Evolutionary conservation across 2,888 invertebrate species (phyloP).

Genomic region (Lucinisca nassula): DNA sequence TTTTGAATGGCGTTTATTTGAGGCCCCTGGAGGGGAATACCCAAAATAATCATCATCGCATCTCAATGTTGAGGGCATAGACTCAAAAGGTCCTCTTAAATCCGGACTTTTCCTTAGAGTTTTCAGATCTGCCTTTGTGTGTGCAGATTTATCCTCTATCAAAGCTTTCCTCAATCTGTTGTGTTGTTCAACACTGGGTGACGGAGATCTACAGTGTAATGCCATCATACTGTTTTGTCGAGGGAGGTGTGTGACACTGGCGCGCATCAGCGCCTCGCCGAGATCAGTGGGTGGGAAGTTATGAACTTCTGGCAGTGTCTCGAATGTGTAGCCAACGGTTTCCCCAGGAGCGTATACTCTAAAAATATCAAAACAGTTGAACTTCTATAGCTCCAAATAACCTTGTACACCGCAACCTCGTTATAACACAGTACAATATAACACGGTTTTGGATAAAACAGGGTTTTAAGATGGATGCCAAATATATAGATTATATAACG

Average conservation of each 20-base stretch:
- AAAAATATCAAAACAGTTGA: conserved; percentile 43
- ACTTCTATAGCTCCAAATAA: too few relatives aligned
- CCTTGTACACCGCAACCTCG: too few relatives aligned
- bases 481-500: too few relatives aligned
- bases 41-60: conserved; percentile 19
- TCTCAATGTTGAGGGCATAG: conserved; percentile 60
- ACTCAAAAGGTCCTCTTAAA: conserved; percentile 13
- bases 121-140: not conserved
- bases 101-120: not conserved
- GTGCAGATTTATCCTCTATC: not conserved
- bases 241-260: conserved; percentile 88
- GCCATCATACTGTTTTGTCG: conserved; percentile 67
- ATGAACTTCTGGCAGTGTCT: conserved; percentile 83
- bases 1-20: not conserved
- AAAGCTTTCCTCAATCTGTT: conserved; percentile 23
- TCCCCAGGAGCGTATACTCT: conserved; percentile 91
- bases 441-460: too few relatives aligned
- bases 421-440: too few relatives aligned
- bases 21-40: not conserved
- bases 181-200: conserved; percentile 33
- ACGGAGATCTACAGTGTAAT: conserved; percentile 63
- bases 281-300: conserved; percentile 83
- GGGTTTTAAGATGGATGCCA: too few relatives aligned
- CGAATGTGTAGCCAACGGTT: conserved; percentile 90
- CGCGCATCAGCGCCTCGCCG: conserved; percentile 88